These are phyloP conservation scores for Penaeus japonicus DNA, from an alignment of 1,140 invertebrate genomes.

Conservation along the genomic window DNA sequence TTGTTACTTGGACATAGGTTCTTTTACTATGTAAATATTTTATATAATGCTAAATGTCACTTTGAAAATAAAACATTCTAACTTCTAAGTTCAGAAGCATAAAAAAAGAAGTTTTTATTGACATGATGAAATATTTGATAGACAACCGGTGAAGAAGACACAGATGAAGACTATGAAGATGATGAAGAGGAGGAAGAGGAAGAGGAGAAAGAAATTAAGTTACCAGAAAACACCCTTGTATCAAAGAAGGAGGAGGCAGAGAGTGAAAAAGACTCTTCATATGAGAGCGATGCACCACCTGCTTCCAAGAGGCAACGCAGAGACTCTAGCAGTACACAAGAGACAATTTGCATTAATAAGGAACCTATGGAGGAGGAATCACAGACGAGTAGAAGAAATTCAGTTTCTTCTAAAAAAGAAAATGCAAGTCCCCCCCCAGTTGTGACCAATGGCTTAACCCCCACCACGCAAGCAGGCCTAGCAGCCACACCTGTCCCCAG, in stretches of 20 bases:
- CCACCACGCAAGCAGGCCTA: neutral
- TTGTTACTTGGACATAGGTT: too few relatives aligned
- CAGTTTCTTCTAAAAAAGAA: neutral
- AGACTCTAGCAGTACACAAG: neutral
- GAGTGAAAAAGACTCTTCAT: conserved; percentile 35
- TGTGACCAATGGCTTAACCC: neutral
- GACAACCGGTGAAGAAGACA: conserved; percentile 21
- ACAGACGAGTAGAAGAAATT: conserved; percentile 6
- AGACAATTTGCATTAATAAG: neutral
- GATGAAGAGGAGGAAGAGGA: conserved; percentile 32
- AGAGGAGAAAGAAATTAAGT: neutral
- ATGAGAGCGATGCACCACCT: conserved; percentile 38
- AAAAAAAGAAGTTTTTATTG: too few relatives aligned
- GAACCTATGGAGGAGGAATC: neutral
- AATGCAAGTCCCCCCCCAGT: neutral
- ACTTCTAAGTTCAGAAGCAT: too few relatives aligned
- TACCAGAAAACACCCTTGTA: neutral
- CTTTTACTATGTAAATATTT: too few relatives aligned
- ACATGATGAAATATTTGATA: neutral
- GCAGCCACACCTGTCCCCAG: conserved; percentile 26
- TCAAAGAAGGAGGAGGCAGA: conserved; percentile 11
- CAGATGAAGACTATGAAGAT: conserved; percentile 16
- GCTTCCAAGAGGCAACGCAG: conserved; percentile 20
- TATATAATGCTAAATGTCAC: too few relatives aligned
- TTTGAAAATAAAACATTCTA: too few relatives aligned